A percentile compares a stretch with the other conserved stretches of the same genome.
Evolutionary conservation across 1,140 invertebrate genomes (phyloP).

Genomic region (Maconellicoccus hirsutus): DNA sequence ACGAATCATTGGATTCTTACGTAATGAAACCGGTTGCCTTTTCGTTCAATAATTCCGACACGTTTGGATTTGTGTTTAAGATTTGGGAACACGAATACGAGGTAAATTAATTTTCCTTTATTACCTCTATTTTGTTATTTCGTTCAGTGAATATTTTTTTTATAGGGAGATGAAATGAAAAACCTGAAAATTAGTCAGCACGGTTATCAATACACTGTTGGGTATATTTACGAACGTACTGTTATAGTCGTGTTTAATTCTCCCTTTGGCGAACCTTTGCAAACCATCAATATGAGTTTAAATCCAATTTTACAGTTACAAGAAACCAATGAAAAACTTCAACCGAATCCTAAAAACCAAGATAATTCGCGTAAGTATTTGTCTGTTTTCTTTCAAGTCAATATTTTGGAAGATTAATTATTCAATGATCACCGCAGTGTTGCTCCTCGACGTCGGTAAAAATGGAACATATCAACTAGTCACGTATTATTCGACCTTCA

Average conservation of each 20-base stretch:
- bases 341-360: background rate
- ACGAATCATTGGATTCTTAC: background rate
- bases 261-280: background rate
- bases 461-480: slow-evolving; percentile 61
- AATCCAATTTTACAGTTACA: background rate
- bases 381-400: no score
- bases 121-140: background rate
- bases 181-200: background rate
- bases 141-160: background rate
- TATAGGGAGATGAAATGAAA: background rate
- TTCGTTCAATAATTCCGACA: background rate
- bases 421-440: no score
- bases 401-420: no score
- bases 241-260: background rate
- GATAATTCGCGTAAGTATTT: background rate
- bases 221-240: background rate
- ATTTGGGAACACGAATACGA: slow-evolving; percentile 13
- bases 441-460: slow-evolving; percentile 55
- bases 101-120: background rate
- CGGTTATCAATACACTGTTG: background rate
- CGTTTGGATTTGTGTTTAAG: background rate
- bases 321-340: background rate
- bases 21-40: background rate
- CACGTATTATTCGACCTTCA: slow-evolving; percentile 54
- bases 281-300: background rate